phyloP scores from a whole-genome alignment of 2,113 vertebrate species.

The Forbesichthys papilliferus region DNA sequence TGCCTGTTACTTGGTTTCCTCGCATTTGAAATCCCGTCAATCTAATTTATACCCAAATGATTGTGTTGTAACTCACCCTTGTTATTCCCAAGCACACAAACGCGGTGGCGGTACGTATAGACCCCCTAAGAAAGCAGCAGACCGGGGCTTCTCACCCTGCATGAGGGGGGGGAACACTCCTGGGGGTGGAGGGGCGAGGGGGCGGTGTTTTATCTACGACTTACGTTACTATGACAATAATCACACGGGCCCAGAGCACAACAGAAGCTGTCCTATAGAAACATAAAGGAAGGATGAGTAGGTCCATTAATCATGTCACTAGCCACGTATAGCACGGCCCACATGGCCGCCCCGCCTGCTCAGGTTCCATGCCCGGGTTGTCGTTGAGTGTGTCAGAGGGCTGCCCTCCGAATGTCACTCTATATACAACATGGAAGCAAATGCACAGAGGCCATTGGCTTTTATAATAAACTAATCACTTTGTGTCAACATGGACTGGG shows the following conservation, averaged over 20 bases:
- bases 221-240: slow-evolving; percentile 70
- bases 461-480: slow-evolving; percentile 81
- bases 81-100: slow-evolving; percentile 62
- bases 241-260: slow-evolving; percentile 30
- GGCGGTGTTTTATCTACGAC: slow-evolving; percentile 50
- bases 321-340: slow-evolving; percentile 35
- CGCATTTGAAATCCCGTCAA: slow-evolving; percentile 67
- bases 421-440: slow-evolving; percentile 60
- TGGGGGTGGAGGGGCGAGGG: slow-evolving; percentile 28
- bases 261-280: slow-evolving; percentile 39
- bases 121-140: slow-evolving; percentile 43
- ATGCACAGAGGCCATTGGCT: slow-evolving; percentile 54
- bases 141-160: slow-evolving; percentile 26
- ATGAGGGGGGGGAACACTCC: slow-evolving; percentile 27
- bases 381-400: slow-evolving; percentile 48
- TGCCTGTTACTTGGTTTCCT: slow-evolving; percentile 65
- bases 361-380: slow-evolving; percentile 46
- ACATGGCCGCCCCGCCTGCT: slow-evolving; percentile 8
- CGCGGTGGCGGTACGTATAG: slow-evolving; percentile 21
- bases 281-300: slow-evolving; percentile 54
- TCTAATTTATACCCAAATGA: slow-evolving; percentile 67
- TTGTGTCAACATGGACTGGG: slow-evolving; percentile 71
- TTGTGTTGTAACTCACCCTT: slow-evolving; percentile 58
- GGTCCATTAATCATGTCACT: slow-evolving; percentile 48
- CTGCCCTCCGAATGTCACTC: slow-evolving; percentile 31